A percentile compares a stretch with the other conserved stretches of the same genome.
phyloP scores from a whole-genome alignment of 1,140 invertebrate genomes.

The Yoshiicerus persimilis region DNA sequence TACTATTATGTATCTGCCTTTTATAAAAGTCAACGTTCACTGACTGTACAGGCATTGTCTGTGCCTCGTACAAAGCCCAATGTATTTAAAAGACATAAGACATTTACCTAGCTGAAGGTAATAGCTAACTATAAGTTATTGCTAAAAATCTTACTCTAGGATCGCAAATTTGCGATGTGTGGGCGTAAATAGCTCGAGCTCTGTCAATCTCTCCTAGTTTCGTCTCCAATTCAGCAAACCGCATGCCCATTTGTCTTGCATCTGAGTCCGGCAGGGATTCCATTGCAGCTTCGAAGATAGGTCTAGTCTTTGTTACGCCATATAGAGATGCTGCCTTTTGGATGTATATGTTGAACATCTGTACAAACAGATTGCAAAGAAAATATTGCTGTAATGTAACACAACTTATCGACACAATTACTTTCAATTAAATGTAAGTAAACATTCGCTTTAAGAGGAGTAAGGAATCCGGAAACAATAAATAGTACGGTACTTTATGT shows the following conservation, averaged over 20 bases:
- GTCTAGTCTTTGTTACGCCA: constrained; percentile 91
- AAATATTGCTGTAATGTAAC: background rate
- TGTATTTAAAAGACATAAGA: background rate
- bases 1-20: no score
- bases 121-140: background rate
- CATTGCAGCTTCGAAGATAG: constrained; percentile 98
- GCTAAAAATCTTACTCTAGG: constrained; percentile 68
- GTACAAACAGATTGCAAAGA: constrained; percentile 45
- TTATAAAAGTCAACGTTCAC: no score
- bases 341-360: constrained; percentile 98
- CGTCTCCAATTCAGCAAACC: constrained; percentile 97
- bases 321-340: constrained; percentile 97
- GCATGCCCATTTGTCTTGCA: constrained; percentile 92
- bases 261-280: constrained; percentile 87
- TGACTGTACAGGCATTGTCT: no score
- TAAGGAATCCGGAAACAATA: no score
- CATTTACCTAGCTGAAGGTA: background rate
- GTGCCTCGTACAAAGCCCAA: no score
- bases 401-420: no score
- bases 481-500: no score
- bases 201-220: constrained; percentile 83
- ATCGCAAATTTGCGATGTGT: constrained; percentile 99
- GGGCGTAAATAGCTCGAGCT: constrained; percentile 93
- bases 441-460: no score
- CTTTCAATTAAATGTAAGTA: no score